Evolutionary conservation across 1,140 invertebrate species (phyloP).

Genomic region (Ptiloglossa arizonensis): DNA sequence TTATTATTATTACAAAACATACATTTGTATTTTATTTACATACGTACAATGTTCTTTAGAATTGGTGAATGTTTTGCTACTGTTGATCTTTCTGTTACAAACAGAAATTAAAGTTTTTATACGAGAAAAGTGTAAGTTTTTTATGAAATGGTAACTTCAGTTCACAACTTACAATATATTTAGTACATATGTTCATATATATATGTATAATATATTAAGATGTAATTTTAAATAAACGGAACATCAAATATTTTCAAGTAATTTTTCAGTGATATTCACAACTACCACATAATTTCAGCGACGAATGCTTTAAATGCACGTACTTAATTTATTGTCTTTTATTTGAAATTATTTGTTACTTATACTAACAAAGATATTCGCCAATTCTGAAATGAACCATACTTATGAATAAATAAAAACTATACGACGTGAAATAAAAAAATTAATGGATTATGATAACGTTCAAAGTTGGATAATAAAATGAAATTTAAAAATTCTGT

Average conservation of each 20-base stretch:
- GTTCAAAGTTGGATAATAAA: neutral
- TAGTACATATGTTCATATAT: neutral
- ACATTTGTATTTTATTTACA: slow-evolving; percentile 32
- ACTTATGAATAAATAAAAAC: neutral
- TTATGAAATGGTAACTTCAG: neutral
- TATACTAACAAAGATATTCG: slow-evolving; percentile 19
- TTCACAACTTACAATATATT: neutral
- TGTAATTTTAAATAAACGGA: neutral
- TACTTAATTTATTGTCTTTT: neutral
- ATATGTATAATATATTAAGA: neutral
- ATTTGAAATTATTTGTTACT: slow-evolving; percentile 1
- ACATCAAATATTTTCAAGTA: neutral
- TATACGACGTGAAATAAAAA: neutral
- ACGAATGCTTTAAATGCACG: slow-evolving; percentile 8
- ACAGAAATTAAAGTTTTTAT: slow-evolving; percentile 4
- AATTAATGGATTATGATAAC: neutral
- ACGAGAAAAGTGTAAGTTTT: slow-evolving; percentile 4
- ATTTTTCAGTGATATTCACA: neutral
- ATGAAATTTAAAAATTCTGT: neutral
- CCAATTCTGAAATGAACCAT: slow-evolving; percentile 9
- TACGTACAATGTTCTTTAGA: slow-evolving; percentile 24
- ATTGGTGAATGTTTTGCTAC: slow-evolving; percentile 3
- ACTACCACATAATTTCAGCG: neutral
- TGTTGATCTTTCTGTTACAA: neutral
- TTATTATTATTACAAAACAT: slow-evolving; percentile 22